Evolutionary conservation across 2,888 invertebrate genomes (phyloP), one percentile per base, ranked within the genome.

Genomic region (Plemyria rubiginata): DNA sequence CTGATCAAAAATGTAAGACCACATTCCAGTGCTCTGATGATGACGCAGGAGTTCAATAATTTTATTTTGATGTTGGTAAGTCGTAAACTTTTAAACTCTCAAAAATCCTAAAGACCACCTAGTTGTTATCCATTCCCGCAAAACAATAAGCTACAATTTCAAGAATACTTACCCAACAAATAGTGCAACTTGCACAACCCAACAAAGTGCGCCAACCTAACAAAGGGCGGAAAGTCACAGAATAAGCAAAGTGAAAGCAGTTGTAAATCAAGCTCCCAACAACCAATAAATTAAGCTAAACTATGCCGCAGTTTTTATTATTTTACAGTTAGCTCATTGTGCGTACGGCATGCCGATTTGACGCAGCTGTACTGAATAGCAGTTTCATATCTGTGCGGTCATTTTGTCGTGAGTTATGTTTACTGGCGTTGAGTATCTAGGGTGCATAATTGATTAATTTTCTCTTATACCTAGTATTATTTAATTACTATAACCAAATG

Each of bases 241-340:
- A 62, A 62, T 63, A 40, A 55, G 60, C 54, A 55, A 60, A 70
- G 70, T 68, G 70, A 71, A 71, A 71, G 71, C 65, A 65, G 62
- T 69, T 63, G 80, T 87, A 88, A 86, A 87, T 86, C 86, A 87
- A 73, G 69, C 62, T 69, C 70, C 72, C 75, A 74, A 79, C 74
- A 70, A 68, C 59, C 73, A 84, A 84, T 90, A 88, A 90, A 89
- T 90, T 87, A 79, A 71, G 66, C 77, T 81, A 84, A 85, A 88
- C 87, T 84, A 85, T 85, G 80, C 73, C 65, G 70, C 74, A 76
- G 71, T 82, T 86, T 85, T 82, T 82, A 81, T 81, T 77, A 76
- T 77, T 79, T 77, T 55, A 70, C 67, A 63, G 69, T 67, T 69
- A 60, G 49, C 54, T 67, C 61, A 67, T 68, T 70, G 75, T 76